phyloP scores from a whole-genome alignment of 2,797 vertebrate species.

The Coracias cyanogaster region DNA sequence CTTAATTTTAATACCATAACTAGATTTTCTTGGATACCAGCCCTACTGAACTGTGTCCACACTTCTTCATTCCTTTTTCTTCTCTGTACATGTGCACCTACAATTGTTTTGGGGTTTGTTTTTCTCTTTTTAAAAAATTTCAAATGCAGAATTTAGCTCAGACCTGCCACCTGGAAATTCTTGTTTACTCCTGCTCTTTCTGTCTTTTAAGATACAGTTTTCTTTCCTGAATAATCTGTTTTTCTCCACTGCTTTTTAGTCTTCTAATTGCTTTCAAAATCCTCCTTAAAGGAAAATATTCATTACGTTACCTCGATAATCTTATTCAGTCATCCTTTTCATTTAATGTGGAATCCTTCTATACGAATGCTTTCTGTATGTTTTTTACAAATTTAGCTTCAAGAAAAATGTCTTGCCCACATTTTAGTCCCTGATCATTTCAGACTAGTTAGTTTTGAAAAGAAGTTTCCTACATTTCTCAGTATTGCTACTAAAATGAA shows the following conservation, averaged over 20 bases:
- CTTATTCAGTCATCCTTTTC: neutral
- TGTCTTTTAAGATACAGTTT: neutral
- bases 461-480: neutral
- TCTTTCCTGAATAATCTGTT: neutral
- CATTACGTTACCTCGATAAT: neutral
- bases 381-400: neutral
- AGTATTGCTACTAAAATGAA: neutral
- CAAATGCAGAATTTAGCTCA: neutral
- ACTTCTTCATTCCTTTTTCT: too few relatives aligned
- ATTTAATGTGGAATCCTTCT: neutral
- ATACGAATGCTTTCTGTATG: neutral
- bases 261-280: neutral
- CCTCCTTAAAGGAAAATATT: neutral
- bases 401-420: neutral
- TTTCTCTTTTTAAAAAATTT: neutral
- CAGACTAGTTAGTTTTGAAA: neutral
- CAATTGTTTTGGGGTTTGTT: too few relatives aligned
- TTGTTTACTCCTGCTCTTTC: neutral
- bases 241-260: neutral
- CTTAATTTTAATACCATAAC: neutral
- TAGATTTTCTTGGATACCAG: neutral
- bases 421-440: neutral
- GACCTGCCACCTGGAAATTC: neutral
- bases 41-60: too few relatives aligned
- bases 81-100: too few relatives aligned